Conservation (phyloP, 2,888 invertebrate genomes). For the Toxonevra muliebris region DNA sequence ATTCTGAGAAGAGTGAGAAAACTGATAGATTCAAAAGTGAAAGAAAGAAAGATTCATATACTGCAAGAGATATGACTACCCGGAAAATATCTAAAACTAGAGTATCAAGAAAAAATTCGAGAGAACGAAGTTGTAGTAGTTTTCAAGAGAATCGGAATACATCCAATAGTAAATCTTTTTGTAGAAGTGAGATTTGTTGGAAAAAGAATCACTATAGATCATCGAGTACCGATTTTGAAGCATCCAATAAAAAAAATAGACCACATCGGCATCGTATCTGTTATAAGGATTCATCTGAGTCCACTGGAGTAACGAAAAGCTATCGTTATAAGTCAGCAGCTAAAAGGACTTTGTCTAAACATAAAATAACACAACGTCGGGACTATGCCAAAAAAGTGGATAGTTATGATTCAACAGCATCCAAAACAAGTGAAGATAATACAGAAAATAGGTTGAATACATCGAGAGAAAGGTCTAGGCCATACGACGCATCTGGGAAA, state of each 20-base stretch:
- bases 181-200: too few relatives aligned
- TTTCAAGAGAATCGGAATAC: not conserved
- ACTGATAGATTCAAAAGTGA: not conserved
- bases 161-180: not conserved
- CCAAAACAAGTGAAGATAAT: too few relatives aligned
- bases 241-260: too few relatives aligned
- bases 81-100: not conserved
- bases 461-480: too few relatives aligned
- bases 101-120: not conserved
- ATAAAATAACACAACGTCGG: too few relatives aligned
- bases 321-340: constrained; percentile 19
- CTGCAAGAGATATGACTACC: too few relatives aligned
- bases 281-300: constrained; percentile 22
- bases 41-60: not conserved
- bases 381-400: too few relatives aligned
- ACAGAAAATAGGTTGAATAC: too few relatives aligned
- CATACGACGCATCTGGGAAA: too few relatives aligned
- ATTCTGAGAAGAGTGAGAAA: not conserved
- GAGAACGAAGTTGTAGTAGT: not conserved
- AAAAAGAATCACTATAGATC: not conserved
- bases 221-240: not conserved
- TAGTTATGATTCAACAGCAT: too few relatives aligned
- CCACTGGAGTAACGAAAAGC: constrained; percentile 17
- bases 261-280: constrained; percentile 16
- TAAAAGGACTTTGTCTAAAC: not conserved